A percentile compares a stretch with the other conserved stretches of the same genome.
Evolutionary conservation across 2,797 vertebrate genomes (phyloP).

Genomic region (Schizopygopsis malacanthus): DNA sequence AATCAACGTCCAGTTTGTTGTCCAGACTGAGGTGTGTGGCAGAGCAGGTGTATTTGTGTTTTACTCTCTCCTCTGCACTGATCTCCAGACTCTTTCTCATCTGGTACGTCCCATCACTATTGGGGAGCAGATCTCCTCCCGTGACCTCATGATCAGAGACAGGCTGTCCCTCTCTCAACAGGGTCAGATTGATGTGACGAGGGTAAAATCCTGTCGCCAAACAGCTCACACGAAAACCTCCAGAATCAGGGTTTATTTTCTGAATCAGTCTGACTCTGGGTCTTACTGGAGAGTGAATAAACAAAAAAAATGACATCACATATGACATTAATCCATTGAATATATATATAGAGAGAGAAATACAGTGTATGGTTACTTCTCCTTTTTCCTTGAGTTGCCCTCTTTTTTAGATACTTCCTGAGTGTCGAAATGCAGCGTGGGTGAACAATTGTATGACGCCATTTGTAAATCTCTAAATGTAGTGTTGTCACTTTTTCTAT

Average conservation of each 20-base stretch:
- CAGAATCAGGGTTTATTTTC: neutral
- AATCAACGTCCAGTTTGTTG: too few relatives aligned
- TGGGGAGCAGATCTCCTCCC: too few relatives aligned
- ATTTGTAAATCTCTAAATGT: neutral
- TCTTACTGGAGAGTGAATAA: neutral
- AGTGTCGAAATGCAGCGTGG: neutral
- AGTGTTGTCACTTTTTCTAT: neutral
- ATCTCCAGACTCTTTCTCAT: neutral
- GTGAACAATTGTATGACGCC: neutral
- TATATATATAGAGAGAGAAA: too few relatives aligned
- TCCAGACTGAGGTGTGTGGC: neutral
- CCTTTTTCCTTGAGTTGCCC: neutral
- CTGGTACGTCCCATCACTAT: too few relatives aligned
- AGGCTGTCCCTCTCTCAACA: too few relatives aligned
- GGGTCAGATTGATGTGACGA: too few relatives aligned
- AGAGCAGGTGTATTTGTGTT: too few relatives aligned
- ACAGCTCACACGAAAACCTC: neutral
- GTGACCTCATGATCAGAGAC: too few relatives aligned
- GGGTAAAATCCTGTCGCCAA: slow-evolving; percentile 32
- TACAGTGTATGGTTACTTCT: neutral
- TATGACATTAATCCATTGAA: too few relatives aligned
- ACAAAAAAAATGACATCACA: neutral
- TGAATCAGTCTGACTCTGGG: neutral
- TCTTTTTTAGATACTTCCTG: neutral
- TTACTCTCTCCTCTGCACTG: too few relatives aligned